Evolutionary conservation across 2,888 invertebrate genomes (phyloP).

Genomic region (Oligia fasciuncula): DNA sequence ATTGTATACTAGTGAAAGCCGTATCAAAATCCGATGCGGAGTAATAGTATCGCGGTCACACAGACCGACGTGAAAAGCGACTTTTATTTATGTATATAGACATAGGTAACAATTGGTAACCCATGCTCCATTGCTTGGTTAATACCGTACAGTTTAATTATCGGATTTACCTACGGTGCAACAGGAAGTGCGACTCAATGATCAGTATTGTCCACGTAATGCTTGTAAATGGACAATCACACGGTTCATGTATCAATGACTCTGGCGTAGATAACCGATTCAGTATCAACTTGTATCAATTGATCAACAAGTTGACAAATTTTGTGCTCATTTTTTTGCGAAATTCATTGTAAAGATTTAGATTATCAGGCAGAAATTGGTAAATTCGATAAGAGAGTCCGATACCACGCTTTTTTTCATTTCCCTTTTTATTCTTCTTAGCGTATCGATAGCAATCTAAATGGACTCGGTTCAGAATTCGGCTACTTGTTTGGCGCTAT

Average conservation of each 20-base stretch:
- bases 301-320: slow-evolving; percentile 36
- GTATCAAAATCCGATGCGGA: background rate
- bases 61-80: background rate
- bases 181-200: slow-evolving; percentile 75
- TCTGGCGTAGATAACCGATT: slow-evolving; percentile 44
- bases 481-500: too few species aligned
- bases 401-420: background rate
- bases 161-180: slow-evolving; percentile 64
- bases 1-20: background rate
- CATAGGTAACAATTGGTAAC: slow-evolving; percentile 13
- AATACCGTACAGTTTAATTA: slow-evolving; percentile 66
- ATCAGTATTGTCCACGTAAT: slow-evolving; percentile 72
- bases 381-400: background rate
- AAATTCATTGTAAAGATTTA: background rate
- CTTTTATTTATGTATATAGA: background rate
- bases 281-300: slow-evolving; percentile 15
- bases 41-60: background rate
- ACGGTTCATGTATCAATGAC: slow-evolving; percentile 62
- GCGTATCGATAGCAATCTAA: too few species aligned
- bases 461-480: too few species aligned
- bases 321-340: background rate
- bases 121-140: slow-evolving; percentile 64
- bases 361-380: background rate
- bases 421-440: background rate
- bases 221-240: slow-evolving; percentile 71